phyloP scores from a whole-genome alignment of 2,888 invertebrate species.

The Hydriomena furcata region DNA sequence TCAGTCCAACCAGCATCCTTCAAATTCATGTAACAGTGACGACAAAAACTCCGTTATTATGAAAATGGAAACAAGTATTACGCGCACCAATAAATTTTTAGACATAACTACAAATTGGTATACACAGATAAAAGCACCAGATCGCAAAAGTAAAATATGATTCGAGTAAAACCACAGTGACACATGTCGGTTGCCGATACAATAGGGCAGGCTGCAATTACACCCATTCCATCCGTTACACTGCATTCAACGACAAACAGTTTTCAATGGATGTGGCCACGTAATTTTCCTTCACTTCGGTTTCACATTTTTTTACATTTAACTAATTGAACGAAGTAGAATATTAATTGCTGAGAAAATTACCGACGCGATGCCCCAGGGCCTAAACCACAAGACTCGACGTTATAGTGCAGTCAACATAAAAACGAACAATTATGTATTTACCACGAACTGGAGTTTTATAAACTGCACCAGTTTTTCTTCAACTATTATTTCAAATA shows the following conservation, averaged over 20 bases:
- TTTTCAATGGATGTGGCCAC: conserved; percentile 55
- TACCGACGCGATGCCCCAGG: conserved; percentile 60
- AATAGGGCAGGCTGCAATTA: conserved; percentile 56
- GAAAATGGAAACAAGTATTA: too few species aligned
- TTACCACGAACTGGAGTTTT: conserved; percentile 55
- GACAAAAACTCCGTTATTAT: too few species aligned
- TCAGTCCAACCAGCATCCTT: too few species aligned
- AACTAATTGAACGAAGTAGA: conserved; percentile 69
- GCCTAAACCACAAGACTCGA: conserved; percentile 69
- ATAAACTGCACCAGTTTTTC: conserved; percentile 57
- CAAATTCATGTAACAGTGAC: too few species aligned
- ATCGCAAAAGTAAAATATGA: conserved; percentile 23
- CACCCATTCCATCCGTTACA: conserved; percentile 55
- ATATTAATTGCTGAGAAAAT: conserved; percentile 80
- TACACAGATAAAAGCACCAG: background rate
- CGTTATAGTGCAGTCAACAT: conserved; percentile 54
- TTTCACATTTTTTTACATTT: conserved; percentile 70
- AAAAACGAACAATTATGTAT: conserved; percentile 66
- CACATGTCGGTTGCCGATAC: conserved; percentile 65
- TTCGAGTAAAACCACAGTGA: conserved; percentile 48
- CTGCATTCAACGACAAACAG: conserved; percentile 44
- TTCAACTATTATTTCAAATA: conserved; percentile 27
- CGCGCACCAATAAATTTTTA: too few species aligned
- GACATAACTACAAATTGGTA: conserved; percentile 12
- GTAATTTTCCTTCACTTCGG: conserved; percentile 66